Evolutionary conservation across 2,113 vertebrate genomes (phyloP).

Genomic region (Apteryx mantelli): DNA sequence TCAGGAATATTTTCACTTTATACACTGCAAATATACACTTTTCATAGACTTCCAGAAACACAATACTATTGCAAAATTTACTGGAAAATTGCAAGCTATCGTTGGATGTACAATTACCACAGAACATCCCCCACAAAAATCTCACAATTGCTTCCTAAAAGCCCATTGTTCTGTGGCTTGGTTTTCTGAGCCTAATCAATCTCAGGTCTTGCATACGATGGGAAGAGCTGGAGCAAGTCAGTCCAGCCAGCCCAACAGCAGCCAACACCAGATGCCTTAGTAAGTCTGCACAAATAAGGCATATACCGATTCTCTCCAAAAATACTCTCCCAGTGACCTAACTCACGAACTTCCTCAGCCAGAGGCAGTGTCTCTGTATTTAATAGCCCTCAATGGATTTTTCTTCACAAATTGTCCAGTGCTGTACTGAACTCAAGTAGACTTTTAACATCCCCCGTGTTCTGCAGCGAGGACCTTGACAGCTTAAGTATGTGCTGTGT

Average conservation of each 20-base stretch:
- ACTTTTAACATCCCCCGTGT: background rate
- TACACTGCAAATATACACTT: background rate
- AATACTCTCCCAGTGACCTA: rapidly evolving
- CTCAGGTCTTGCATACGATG: background rate
- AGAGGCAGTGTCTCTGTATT: background rate
- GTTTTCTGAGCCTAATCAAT: background rate
- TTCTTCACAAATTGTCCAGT: background rate
- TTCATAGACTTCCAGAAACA: background rate
- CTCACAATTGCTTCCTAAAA: rapidly evolving
- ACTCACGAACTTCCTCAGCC: background rate
- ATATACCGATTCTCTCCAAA: background rate
- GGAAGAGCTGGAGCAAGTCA: background rate
- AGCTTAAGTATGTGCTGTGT: rapidly evolving
- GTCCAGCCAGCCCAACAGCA: background rate
- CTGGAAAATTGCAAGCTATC: background rate
- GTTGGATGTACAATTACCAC: background rate
- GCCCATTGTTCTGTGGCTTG: background rate
- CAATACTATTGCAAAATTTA: background rate
- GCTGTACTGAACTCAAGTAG: background rate
- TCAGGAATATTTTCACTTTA: background rate
- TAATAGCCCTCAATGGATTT: background rate
- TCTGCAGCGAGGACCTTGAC: background rate
- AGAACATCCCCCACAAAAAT: background rate
- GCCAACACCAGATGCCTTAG: background rate
- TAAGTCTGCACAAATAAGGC: background rate